Evolutionary conservation across 2,888 invertebrate species (phyloP).

Genomic region (Hypolimnas misippus): DNA sequence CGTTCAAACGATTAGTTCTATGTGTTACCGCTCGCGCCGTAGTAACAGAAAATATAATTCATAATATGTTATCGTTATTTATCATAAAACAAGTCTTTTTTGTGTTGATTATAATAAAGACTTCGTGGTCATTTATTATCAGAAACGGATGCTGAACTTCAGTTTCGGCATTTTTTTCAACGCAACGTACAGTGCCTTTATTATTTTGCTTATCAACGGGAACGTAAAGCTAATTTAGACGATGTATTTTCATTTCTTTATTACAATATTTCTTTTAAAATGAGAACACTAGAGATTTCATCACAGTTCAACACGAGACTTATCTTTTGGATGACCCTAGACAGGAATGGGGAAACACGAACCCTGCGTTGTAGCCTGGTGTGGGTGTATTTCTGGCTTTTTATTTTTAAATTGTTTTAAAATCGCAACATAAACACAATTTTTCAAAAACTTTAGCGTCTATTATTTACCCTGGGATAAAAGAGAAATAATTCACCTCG

Average conservation of each 20-base stretch:
- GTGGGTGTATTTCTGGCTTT: too few relatives aligned
- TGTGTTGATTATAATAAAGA: constrained; percentile 9
- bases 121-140: neutral
- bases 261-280: neutral
- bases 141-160: neutral
- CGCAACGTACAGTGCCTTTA: neutral
- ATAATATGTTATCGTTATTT: constrained; percentile 28
- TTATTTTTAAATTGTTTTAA: too few relatives aligned
- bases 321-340: too few relatives aligned
- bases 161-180: neutral
- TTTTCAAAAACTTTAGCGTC: too few relatives aligned
- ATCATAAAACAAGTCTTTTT: constrained; percentile 14
- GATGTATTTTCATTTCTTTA: too few relatives aligned
- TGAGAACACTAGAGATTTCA: neutral
- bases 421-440: too few relatives aligned
- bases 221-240: neutral
- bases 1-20: constrained; percentile 39
- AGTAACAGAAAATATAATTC: constrained; percentile 29
- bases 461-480: too few relatives aligned
- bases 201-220: neutral
- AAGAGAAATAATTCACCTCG: too few relatives aligned
- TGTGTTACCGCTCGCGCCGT: constrained; percentile 32
- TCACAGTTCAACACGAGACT: too few relatives aligned
- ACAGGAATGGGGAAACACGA: too few relatives aligned
- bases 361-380: too few relatives aligned